Evolutionary conservation across 2,797 vertebrate genomes (phyloP).

Genomic region (Lithobates sylvaticus): DNA sequence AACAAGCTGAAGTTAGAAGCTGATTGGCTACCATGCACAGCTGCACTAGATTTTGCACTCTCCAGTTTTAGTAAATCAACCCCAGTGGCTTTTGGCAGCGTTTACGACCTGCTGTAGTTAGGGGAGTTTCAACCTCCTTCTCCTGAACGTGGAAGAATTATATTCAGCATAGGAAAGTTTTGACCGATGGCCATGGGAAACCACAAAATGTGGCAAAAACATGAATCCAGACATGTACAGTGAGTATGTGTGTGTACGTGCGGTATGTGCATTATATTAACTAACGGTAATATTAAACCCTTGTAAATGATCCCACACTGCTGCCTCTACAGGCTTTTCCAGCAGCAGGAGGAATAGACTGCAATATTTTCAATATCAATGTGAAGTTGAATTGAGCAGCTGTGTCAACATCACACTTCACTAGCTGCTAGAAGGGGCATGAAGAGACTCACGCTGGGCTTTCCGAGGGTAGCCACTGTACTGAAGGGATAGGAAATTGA

Average conservation of each 20-base stretch:
- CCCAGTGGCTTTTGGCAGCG: too few relatives aligned
- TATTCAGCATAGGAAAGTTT: too few relatives aligned
- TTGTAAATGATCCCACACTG: constrained; percentile 25
- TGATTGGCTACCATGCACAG: too few relatives aligned
- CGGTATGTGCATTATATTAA: constrained; percentile 13
- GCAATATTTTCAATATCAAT: constrained; percentile 26
- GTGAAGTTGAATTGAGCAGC: constrained; percentile 41
- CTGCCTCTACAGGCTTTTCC: constrained; percentile 15
- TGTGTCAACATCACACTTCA: constrained; percentile 39
- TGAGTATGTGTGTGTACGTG: too few relatives aligned
- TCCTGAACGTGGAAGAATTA: too few relatives aligned
- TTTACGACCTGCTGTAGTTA: too few relatives aligned
- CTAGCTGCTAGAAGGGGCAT: constrained; percentile 22
- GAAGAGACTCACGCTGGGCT: not conserved
- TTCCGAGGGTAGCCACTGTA: not conserved
- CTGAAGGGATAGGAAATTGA: constrained; percentile 22
- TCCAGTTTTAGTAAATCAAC: too few relatives aligned
- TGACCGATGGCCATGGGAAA: too few relatives aligned
- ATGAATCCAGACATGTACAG: not conserved
- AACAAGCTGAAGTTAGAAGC: too few relatives aligned
- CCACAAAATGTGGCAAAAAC: too few relatives aligned
- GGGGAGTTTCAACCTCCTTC: too few relatives aligned
- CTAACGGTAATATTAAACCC: constrained; percentile 32
- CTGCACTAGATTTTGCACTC: too few relatives aligned
- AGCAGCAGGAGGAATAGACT: constrained; percentile 26